Base-by-base conservation (phyloP, 1,140 invertebrate species). In the Heliothis subflexa region DNA sequence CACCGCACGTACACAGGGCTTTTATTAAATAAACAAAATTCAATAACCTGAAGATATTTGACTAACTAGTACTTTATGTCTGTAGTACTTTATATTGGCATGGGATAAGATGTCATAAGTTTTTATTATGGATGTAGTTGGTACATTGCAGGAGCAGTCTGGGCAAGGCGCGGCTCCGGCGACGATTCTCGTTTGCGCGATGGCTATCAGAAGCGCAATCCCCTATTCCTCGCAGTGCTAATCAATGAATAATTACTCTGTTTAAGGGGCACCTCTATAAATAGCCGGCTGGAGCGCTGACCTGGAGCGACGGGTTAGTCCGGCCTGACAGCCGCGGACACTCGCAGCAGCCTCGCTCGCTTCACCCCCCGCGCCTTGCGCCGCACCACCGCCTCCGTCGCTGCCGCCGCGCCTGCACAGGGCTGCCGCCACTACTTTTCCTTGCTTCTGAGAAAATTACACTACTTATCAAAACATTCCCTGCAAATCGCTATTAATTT, bases 241-340 rank as follows among this genome's bases (percentile, higher is more conserved):
- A 94, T 94, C 93, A 94, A 93, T 94, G 93, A 94, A 94, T 94
- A 94, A 94, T 94, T 94, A 94, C 93, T 94, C 92, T 94, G 93
- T 93, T 94, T 94, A 94, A 94, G 93, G 93, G 90, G 90, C 89
- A 94, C 88, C 87, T 93, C 92, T 94, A 94, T 93, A 94, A 94
- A 94, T 94, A 94, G 90, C 91, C 87, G 86, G 90, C 88, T 94
- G 91, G 93, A 93, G 90, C 93, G 93, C 93, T 94, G 93, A 94
- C 93, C 93, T 91, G 93, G 89, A 93, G 91, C 91, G 93, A 94
- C 93, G 93, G 89, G 93, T 93, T 93, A 91, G 91, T 91, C 91
- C 91, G 91, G 90, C 91, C 86, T 89, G 91, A 91, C 91, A 90
- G 87, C 88, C 88, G 85, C 89, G 91, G 89, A 91, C 88, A 89